Evolutionary conservation across 2,888 invertebrate species (phyloP), one percentile per base, ranked within the genome.

Genomic region (Zygothrica quintamaculata): DNA sequence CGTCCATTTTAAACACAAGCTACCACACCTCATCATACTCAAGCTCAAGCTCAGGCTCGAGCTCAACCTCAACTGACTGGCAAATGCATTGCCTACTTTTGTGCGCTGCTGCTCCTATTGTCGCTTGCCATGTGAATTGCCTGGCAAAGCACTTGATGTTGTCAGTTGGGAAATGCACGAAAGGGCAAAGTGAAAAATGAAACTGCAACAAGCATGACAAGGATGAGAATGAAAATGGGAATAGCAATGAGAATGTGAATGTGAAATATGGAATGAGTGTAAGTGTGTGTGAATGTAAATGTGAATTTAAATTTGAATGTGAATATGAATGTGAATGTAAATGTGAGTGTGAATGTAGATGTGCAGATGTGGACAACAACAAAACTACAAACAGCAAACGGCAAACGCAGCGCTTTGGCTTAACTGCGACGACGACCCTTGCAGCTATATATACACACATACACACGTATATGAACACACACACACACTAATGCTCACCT

Each of bases 121-220:
- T 12, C 9, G 33, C 33, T 18, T 15, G 34, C 18, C 42, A 47
- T 58, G 40, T 48, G 42, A 60, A 60, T 51, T 69, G 70, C 34
- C 55, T 58, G 51, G 43, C 61, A 78, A 42, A 59, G 71, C 84
- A 65, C 71, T 84, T 74, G 66, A 71, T 65, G 77, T 55, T 78
- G 77, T 79, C 76, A 73, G 77, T 51, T 59, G 73, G 71, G 51
- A 34, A 59, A 60, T 56, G 65, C 75, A 74, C 47, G 62, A 61
- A 68, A 62, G 65, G 62, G 58, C 66, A 59, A 59, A 66, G 51
- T 61, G 59, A 44, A 65, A 25, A 58, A 50, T 37, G 48, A 47
- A 51, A 46, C 31, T 33, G 33, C 34, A 58, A 37, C 37, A 55
- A 43, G 26, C 6, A n/a, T 4, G 40, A 25, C 16, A 13, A 33